These are phyloP conservation scores for Ptychochromis oligacanthus DNA, from an alignment of 2,113 vertebrate species.

Conservation along the genomic window DNA sequence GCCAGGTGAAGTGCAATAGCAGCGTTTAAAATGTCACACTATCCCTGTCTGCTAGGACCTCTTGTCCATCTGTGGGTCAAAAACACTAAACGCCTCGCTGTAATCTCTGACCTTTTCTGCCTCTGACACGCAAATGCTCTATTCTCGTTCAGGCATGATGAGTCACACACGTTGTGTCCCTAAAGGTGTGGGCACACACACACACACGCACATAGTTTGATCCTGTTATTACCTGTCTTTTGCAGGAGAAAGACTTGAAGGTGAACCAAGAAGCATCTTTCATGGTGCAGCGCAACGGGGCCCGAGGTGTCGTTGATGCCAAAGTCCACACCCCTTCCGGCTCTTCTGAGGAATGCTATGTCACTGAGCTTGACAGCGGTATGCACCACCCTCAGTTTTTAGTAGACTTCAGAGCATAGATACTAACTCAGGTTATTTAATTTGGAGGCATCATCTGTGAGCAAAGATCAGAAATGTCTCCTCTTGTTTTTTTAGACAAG, in stretches of 20 bases:
- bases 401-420: background rate
- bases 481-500: slow-evolving; percentile 82
- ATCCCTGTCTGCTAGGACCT: slow-evolving; percentile 36
- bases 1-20: slow-evolving; percentile 44
- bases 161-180: slow-evolving; percentile 57
- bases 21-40: slow-evolving; percentile 57
- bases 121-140: slow-evolving; percentile 35
- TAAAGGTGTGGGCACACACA: slow-evolving; percentile 1
- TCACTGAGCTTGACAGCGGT: slow-evolving; percentile 93
- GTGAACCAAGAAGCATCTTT: slow-evolving; percentile 94
- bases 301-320: slow-evolving; percentile 88
- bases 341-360: slow-evolving; percentile 91
- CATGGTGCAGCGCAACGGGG: slow-evolving; percentile 92
- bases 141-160: slow-evolving; percentile 59
- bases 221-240: slow-evolving; percentile 14
- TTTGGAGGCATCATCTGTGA: background rate
- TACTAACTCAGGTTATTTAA: background rate
- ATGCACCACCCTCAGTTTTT: slow-evolving; percentile 33
- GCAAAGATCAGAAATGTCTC: background rate
- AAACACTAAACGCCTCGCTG: slow-evolving; percentile 59
- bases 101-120: slow-evolving; percentile 68
- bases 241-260: slow-evolving; percentile 91
- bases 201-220: slow-evolving; percentile 16
- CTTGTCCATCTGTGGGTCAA: slow-evolving; percentile 35
- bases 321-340: slow-evolving; percentile 92